Percentiles rank a stretch among this genome's conserved stretches.
phyloP scores from a whole-genome alignment of 2,113 vertebrate species.

The Platichthys stellatus region DNA sequence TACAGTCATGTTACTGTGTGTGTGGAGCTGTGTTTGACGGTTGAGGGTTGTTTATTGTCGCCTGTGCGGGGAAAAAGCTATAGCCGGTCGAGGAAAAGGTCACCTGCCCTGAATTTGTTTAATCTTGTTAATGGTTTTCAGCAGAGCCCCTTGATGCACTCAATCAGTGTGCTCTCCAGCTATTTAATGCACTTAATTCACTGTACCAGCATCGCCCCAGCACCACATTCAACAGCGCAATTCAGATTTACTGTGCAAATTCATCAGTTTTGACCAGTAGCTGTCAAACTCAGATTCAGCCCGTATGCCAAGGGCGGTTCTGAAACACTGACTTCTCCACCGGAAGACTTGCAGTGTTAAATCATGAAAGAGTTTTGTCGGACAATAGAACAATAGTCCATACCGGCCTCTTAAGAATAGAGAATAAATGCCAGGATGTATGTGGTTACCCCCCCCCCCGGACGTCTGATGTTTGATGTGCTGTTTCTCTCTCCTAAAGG shows the following conservation, averaged over 20 bases:
- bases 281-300: conserved; percentile 6
- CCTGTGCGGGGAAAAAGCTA: conserved; percentile 43
- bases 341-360: conserved; percentile 75
- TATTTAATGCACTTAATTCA: conserved; percentile 67
- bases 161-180: conserved; percentile 59
- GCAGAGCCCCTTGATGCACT: conserved; percentile 71
- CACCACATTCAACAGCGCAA: conserved; percentile 30
- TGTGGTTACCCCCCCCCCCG: conserved; percentile 13
- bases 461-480: conserved; percentile 57
- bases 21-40: conserved; percentile 25
- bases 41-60: conserved; percentile 60
- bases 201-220: conserved; percentile 36
- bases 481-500: conserved; percentile 54
- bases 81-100: conserved; percentile 62
- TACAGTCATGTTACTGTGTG: conserved; percentile 35
- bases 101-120: conserved; percentile 72
- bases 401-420: conserved; percentile 64
- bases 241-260: conserved; percentile 37
- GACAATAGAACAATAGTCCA: conserved; percentile 80
- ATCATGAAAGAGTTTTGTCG: conserved; percentile 57
- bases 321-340: conserved; percentile 53
- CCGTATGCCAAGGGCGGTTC: conserved; percentile 23
- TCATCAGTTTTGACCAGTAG: conserved; percentile 19
- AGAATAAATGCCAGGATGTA: conserved; percentile 77
- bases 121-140: conserved; percentile 79